phyloP scores from a whole-genome alignment of 2,113 vertebrate genomes.

The Oceanodroma tethys region DNA sequence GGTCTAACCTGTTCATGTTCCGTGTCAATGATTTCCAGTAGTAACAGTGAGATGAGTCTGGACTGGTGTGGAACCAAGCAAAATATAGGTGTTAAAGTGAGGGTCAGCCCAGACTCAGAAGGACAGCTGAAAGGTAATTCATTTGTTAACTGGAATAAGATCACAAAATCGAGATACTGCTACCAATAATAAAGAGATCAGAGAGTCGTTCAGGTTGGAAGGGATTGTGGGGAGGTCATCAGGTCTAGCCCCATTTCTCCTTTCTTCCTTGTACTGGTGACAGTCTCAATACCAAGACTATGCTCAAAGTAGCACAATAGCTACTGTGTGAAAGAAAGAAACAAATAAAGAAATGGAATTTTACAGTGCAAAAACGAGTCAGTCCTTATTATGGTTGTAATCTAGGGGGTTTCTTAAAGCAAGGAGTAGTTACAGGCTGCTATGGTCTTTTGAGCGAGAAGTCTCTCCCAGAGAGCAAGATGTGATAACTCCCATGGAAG shows the following conservation, averaged over 20 bases:
- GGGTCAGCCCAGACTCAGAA: neutral
- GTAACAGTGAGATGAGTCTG: neutral
- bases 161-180: neutral
- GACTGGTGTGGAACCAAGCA: neutral
- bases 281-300: neutral
- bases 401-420: conserved; percentile 20
- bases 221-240: neutral
- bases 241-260: neutral
- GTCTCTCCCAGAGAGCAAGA: neutral
- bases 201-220: neutral
- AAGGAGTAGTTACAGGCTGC: conserved; percentile 1
- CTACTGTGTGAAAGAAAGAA: conserved; percentile 19
- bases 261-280: neutral
- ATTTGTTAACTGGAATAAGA: neutral
- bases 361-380: neutral
- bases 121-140: neutral
- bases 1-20: neutral
- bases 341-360: neutral
- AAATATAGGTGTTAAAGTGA: neutral
- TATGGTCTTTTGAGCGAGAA: neutral
- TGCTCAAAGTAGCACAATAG: neutral
- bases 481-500: neutral
- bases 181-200: too few relatives aligned
- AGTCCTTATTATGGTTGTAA: neutral
- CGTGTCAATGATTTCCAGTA: neutral